These are phyloP conservation scores for Zaprionus nigranus DNA, from an alignment of 1,140 invertebrate species.

Conservation along the genomic window DNA sequence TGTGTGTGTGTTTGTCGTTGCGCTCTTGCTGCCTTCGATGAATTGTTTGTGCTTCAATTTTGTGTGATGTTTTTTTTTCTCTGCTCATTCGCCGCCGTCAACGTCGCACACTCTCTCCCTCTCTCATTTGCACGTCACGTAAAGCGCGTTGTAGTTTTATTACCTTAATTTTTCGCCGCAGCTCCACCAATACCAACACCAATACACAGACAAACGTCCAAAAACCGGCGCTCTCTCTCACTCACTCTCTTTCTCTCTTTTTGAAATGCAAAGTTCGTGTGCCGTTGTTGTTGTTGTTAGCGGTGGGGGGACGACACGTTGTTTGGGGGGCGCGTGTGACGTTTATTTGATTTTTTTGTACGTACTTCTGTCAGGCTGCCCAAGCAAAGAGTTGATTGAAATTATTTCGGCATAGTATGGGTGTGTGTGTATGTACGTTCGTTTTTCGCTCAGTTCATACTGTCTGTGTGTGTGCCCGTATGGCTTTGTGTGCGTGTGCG, in stretches of 20 bases:
- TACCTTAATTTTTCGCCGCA: conserved; percentile 74
- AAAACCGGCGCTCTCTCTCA: conserved; percentile 23
- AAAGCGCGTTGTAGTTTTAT: conserved; percentile 62
- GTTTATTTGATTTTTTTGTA: conserved; percentile 65
- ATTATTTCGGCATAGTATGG: conserved; percentile 61
- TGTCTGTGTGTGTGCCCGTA: conserved; percentile 36
- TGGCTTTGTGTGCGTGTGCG: conserved; percentile 34
- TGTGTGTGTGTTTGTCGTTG: conserved; percentile 26
- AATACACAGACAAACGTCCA: conserved; percentile 40
- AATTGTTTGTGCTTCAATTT: conserved; percentile 57
- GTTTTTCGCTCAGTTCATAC: conserved; percentile 64
- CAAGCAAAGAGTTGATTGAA: conserved; percentile 78
- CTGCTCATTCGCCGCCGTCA: conserved; percentile 40
- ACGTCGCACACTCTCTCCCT: conserved; percentile 20
- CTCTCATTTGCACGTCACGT: conserved; percentile 76
- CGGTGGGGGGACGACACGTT: conserved; percentile 36
- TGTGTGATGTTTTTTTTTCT: conserved; percentile 26
- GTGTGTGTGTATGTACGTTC: conserved; percentile 29
- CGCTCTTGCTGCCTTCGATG: conserved; percentile 45
- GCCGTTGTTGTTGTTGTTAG: conserved; percentile 20
- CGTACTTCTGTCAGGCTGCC: conserved; percentile 27
- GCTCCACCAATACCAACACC: conserved; percentile 42
- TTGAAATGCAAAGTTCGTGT: conserved; percentile 12
- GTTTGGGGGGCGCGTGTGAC: conserved; percentile 71
- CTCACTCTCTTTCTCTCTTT: conserved; percentile 13